Evolutionary conservation across 2,797 vertebrate genomes (phyloP).

Genomic region (Antrozous pallidus): DNA sequence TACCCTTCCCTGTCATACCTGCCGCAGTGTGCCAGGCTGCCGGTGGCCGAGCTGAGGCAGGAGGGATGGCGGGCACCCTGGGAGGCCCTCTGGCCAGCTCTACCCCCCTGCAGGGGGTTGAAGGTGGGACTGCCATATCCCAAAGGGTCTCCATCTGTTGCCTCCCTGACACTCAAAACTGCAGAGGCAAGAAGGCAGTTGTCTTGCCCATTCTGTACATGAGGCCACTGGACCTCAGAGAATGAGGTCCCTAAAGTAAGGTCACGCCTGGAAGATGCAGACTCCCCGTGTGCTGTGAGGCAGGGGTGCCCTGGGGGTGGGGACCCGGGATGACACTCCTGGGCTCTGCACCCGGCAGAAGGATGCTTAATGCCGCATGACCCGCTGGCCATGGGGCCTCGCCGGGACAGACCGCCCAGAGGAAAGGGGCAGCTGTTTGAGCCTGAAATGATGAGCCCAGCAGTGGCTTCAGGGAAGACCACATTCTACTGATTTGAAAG

Average conservation of each 20-base stretch:
- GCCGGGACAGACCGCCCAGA: not conserved
- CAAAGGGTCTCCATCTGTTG: fast-evolving
- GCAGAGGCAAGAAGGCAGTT: not conserved
- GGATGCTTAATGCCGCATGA: not conserved
- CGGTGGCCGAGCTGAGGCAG: not conserved
- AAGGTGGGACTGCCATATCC: fast-evolving
- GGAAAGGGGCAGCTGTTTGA: not conserved
- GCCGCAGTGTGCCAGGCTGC: not conserved
- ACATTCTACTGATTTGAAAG: not conserved
- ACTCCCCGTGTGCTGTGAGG: not conserved
- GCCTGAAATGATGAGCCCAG: not conserved
- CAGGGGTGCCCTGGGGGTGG: not conserved
- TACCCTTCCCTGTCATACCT: not conserved
- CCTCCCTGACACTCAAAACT: not conserved
- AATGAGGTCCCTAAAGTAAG: not conserved
- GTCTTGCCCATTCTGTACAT: not conserved
- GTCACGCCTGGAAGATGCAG: not conserved
- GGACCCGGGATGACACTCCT: fast-evolving
- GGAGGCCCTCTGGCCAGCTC: not conserved
- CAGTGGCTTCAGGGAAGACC: not conserved
- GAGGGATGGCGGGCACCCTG: too few relatives aligned
- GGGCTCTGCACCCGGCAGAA: not conserved
- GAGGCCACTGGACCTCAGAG: not conserved
- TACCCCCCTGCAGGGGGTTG: not conserved
- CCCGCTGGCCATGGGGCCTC: not conserved